Base-by-base conservation (phyloP, 2,888 invertebrate species). In the Tachina grossa region DNA sequence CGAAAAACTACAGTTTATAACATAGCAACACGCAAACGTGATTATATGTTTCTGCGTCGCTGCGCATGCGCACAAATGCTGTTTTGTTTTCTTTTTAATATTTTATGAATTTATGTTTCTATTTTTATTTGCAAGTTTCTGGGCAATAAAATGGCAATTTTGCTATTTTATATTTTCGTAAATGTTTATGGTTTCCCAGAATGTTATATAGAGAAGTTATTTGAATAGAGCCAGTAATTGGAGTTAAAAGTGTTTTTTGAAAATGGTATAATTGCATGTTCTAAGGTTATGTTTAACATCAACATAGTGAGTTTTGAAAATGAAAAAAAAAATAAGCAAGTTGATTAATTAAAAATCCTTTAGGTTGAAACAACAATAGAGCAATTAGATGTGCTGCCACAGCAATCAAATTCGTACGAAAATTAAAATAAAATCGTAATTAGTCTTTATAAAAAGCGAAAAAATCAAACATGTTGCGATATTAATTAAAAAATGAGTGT, bases 41-140 rank as follows among this genome's bases (percentile, higher is more conserved):
- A 83, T 83, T 78, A 78, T 72, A 83, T 83, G 83, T 83, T 83
- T 83, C 77, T 83, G 83, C 83, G 83, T 83, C 83, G 83, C 45
- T 83, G 83, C 83, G 72, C 83, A 72, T 78, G 83, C 77, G 83
- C 83, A 83, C 59, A 83, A n/a, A 61, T 83, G 63, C 9, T 59
- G 22, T 74, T 77, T 66, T 65, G 13, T 63, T 47, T 59, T 63
- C 53, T 53, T 59, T 16, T 19, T 41, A 19, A 13, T 72, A 31
- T 65, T 71, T 51, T 41, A 49, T 47, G 16, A 41, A 43, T 69
- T 75, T 43, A 51, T 57, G 49, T 22, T n/a, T 5, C 14, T 49
- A 31, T 61, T 69, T 78, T 68, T 22, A 61, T 43, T 31, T 61
- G 61, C 51, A 43, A 51, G 43, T 43, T 75, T 68, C 59, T 51